These are phyloP conservation scores for Phragmatobia fuliginosa DNA, from an alignment of 2,888 invertebrate genomes.

Conservation along the genomic window DNA sequence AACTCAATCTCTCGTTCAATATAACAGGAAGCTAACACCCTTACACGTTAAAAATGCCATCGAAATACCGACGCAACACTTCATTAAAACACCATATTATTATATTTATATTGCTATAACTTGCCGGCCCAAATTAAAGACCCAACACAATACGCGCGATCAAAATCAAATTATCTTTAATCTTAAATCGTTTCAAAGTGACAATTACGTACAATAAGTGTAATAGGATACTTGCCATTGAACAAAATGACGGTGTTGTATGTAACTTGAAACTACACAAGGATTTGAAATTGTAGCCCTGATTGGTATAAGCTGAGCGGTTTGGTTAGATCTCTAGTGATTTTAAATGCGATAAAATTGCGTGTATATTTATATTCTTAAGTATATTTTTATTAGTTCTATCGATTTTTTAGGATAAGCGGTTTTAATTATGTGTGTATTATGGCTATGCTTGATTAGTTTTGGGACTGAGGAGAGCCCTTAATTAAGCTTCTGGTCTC, in stretches of 20 bases:
- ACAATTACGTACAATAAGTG: conserved; percentile 25
- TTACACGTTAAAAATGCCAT: conserved; percentile 2
- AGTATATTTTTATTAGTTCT: background rate
- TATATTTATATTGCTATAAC: conserved; percentile 25
- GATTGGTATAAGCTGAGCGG: conserved; percentile 12
- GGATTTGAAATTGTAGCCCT: conserved; percentile 9
- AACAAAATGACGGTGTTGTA: conserved; percentile 17
- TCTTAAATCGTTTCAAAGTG: conserved; percentile 25
- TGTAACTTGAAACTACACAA: conserved; percentile 21
- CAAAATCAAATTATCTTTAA: conserved; percentile 28
- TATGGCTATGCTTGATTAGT: too few relatives aligned
- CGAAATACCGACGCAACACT: conserved; percentile 15
- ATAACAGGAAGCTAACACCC: background rate
- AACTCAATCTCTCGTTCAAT: background rate
- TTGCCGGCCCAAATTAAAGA: conserved; percentile 9
- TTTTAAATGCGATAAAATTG: background rate
- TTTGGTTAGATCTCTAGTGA: background rate
- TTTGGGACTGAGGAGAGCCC: too few relatives aligned
- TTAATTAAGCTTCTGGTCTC: too few relatives aligned
- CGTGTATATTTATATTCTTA: too few relatives aligned
- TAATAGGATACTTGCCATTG: conserved; percentile 17
- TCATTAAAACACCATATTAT: conserved; percentile 24
- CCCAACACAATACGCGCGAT: conserved; percentile 17
- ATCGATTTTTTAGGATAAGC: background rate
- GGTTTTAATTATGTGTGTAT: too few relatives aligned